Base-by-base conservation (phyloP, 2,888 invertebrate species). In the Smittia sp. region DNA sequence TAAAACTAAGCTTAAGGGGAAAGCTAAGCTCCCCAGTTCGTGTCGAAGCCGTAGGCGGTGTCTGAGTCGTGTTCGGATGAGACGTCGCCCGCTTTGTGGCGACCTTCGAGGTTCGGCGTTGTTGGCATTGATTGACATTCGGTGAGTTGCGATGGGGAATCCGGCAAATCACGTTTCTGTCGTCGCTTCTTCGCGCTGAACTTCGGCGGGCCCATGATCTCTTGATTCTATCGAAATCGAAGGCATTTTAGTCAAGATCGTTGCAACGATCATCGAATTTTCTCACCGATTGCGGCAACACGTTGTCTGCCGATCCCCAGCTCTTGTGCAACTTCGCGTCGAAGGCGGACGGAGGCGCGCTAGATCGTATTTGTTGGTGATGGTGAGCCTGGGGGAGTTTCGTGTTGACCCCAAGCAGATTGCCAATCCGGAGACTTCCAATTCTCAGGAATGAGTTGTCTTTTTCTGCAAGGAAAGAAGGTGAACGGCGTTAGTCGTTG, bases 381-480 rank as follows among this genome's bases (percentile, higher is more conserved):
- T 80, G 79, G 85, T 86, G 75, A 85, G 85, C 1, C 84, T 83
- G 0, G 83, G 83, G 80, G 80, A 77, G 78, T 82, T 76, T 66
- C 27, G 25, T 27, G 77, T 82, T 52, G 77, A 92, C 92, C 76
- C 93, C 94, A 77, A 94, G 85, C 82, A 94, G 93, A 81, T 93
- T 91, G 79, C 94, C 88, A 66, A 94, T 94, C 84, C 94, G 95
- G 81, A 95, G 84, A 20, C 94, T 95, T 78, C 95, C 95, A 84
- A 95, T 94, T 80, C 95, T 89, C 77, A 95, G 88, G 83, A 95
- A 94, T 77, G 93, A 91, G 82, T 89, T 87, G 84, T 95, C 95
- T 86, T 92, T 93, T 84, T 94, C 93, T 91, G 85, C 3, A 46
- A 11, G 52, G 18, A 46, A 46, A 46, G 15, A n/a, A n/a, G 15